Percentiles rank a stretch among this genome's conserved stretches.
Conservation (phyloP, 2,888 invertebrate genomes). For the Pharmacophagus antenor region DNA sequence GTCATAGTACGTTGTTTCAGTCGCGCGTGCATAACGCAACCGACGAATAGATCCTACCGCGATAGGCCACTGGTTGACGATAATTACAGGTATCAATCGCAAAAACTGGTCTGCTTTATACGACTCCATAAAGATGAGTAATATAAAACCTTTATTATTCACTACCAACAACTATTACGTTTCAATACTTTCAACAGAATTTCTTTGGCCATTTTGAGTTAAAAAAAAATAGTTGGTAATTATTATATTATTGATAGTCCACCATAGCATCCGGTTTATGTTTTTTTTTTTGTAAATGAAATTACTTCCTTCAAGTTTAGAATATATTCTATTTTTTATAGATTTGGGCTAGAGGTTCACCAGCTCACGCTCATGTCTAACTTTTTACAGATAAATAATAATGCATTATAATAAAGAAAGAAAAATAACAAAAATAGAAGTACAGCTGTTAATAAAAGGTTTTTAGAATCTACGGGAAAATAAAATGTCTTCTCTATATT, state of each 20-base stretch:
- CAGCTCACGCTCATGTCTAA: too few species aligned
- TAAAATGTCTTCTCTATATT: too few species aligned
- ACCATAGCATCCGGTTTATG: background rate
- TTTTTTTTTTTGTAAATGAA: too few species aligned
- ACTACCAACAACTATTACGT: conserved; percentile 14
- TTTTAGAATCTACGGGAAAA: too few species aligned
- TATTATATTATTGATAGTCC: background rate
- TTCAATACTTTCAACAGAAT: conserved; percentile 31
- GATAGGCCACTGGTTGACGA: conserved; percentile 53
- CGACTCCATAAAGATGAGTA: conserved; percentile 40
- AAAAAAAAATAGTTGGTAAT: background rate
- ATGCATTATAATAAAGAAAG: too few species aligned
- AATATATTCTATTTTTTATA: too few species aligned
- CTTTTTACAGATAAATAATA: too few species aligned
- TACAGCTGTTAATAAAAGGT: too few species aligned
- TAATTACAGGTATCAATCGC: conserved; percentile 78
- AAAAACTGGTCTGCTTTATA: conserved; percentile 59
- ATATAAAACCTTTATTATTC: conserved; percentile 34
- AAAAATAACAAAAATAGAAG: too few species aligned
- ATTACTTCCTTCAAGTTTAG: too few species aligned
- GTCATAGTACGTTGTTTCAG: conserved; percentile 59
- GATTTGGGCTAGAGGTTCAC: too few species aligned
- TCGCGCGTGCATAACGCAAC: conserved; percentile 53
- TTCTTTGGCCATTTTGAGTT: conserved; percentile 26
- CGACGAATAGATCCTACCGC: conserved; percentile 57